Conservation (phyloP, 2,888 invertebrate species). For the Pollenia angustigena region DNA sequence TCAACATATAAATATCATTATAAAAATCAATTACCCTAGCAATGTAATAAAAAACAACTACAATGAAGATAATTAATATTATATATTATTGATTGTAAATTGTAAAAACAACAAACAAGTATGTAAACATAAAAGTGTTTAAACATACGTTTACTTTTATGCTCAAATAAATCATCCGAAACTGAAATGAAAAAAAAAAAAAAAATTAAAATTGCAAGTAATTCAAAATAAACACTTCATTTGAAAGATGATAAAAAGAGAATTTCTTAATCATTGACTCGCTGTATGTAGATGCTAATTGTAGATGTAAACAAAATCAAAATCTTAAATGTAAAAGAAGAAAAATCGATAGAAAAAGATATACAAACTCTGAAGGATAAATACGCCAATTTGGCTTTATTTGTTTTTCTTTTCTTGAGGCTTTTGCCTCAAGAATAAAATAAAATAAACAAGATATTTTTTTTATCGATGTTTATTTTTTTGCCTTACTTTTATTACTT, state of each 20-base stretch:
- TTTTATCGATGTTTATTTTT: constrained; percentile 1
- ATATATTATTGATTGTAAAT: constrained; percentile 16
- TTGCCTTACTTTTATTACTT: constrained; percentile 14
- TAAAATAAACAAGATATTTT: constrained; percentile 5
- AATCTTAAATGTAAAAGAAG: not conserved
- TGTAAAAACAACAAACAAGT: not conserved
- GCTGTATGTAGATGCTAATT: not conserved
- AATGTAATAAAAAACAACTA: not conserved
- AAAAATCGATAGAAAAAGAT: constrained; percentile 10
- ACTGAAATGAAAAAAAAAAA: not conserved
- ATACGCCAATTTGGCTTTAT: constrained; percentile 16
- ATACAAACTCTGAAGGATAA: constrained; percentile 36
- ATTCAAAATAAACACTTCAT: constrained; percentile 51
- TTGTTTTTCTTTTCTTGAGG: not conserved
- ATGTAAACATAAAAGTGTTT: not conserved
- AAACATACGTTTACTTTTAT: not conserved
- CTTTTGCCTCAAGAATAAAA: not conserved
- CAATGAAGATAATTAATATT: not conserved
- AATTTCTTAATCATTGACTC: not conserved
- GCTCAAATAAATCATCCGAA: constrained; percentile 1
- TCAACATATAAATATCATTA: too few relatives aligned
- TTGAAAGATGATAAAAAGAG: not conserved
- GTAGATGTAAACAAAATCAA: constrained; percentile 31
- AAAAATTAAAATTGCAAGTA: constrained; percentile 14
- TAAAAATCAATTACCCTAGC: not conserved